phyloP scores from a whole-genome alignment of 2,797 vertebrate species.

The Danio choprae region DNA sequence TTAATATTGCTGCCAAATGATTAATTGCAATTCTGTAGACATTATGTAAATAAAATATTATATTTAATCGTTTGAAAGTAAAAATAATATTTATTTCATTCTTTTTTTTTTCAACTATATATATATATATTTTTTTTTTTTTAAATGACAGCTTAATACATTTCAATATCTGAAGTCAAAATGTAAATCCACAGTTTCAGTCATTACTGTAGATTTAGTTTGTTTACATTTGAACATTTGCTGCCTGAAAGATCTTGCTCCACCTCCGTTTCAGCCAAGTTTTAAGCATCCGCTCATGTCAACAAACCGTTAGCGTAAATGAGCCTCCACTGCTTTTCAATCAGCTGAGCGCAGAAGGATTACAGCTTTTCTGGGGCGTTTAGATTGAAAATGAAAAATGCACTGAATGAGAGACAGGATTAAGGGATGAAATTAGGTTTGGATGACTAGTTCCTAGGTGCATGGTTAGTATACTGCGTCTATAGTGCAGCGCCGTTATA shows the following conservation, averaged over 20 bases:
- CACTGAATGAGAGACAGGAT: conserved; percentile 43
- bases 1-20: too few relatives aligned
- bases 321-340: conserved; percentile 47
- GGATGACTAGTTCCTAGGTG: conserved; percentile 16
- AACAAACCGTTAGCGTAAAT: conserved; percentile 46
- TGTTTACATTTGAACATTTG: conserved; percentile 23
- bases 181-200: not conserved
- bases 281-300: conserved; percentile 25
- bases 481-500: not conserved
- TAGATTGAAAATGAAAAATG: conserved; percentile 49
- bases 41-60: too few relatives aligned
- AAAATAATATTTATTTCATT: not conserved
- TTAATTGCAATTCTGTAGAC: too few relatives aligned
- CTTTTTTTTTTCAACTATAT: not conserved
- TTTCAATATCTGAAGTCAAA: not conserved
- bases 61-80: too few relatives aligned
- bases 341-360: conserved; percentile 51
- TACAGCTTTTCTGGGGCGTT: conserved; percentile 38
- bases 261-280: conserved; percentile 7
- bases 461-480: not conserved
- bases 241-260: conserved; percentile 2
- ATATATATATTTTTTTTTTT: not conserved
- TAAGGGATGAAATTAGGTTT: conserved; percentile 20
- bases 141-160: not conserved
- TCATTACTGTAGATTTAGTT: not conserved